Conservation (phyloP, 1,140 invertebrate genomes). For the Heliconius eleuchia region DNA sequence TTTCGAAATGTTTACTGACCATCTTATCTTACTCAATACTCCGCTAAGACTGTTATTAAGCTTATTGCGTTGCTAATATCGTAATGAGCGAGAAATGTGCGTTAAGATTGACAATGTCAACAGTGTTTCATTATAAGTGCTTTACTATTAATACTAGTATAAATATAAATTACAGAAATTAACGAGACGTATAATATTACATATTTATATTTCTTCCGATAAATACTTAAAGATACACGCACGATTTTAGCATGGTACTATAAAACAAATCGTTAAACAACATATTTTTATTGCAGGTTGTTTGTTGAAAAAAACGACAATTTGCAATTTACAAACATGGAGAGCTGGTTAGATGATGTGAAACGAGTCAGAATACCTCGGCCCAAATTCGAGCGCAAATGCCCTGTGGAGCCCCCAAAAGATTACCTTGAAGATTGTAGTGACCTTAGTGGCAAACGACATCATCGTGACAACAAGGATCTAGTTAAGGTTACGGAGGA, state of each 20-base stretch:
- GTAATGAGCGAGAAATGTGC: neutral
- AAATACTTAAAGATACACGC: neutral
- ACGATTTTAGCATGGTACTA: neutral
- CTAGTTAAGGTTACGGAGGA: constrained; percentile 88
- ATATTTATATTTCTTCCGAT: neutral
- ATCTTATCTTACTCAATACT: constrained; percentile 30
- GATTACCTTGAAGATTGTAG: constrained; percentile 83
- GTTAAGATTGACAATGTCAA: neutral
- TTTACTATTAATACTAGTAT: neutral
- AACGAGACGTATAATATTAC: neutral
- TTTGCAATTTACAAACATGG: constrained; percentile 81
- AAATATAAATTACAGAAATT: neutral
- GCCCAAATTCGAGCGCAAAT: constrained; percentile 89
- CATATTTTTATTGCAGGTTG: constrained; percentile 27
- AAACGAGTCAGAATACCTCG: constrained; percentile 91
- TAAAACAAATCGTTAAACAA: neutral
- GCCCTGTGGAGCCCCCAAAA: constrained; percentile 85
- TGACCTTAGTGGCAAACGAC: constrained; percentile 69
- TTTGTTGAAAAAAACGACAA: neutral
- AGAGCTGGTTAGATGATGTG: constrained; percentile 91
- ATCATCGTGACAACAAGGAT: constrained; percentile 77
- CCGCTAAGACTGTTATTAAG: constrained; percentile 23
- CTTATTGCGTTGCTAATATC: constrained; percentile 18
- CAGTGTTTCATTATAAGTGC: neutral
- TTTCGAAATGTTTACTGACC: constrained; percentile 37